These are phyloP conservation scores for Athene cunicularia DNA, from an alignment of 2,113 vertebrate species.

Conservation along the genomic window DNA sequence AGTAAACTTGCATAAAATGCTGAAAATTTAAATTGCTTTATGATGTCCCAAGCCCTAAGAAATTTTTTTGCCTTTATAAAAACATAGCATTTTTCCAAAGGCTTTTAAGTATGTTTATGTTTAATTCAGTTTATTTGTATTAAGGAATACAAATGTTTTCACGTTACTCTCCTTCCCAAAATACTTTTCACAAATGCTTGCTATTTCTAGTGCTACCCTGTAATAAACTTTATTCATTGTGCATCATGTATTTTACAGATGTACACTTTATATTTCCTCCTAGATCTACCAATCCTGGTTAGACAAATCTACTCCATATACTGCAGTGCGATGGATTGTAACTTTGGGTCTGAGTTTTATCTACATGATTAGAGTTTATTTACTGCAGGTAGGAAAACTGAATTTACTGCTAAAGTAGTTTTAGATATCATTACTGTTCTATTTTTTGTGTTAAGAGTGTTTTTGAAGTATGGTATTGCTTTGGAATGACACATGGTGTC, in stretches of 20 bases:
- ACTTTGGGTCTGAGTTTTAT: conserved; percentile 89
- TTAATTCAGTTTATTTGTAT: neutral
- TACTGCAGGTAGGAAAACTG: conserved; percentile 87
- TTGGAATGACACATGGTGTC: neutral
- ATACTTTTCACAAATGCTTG: neutral
- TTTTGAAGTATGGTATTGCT: neutral
- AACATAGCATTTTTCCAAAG: neutral
- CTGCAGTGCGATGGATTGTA: conserved; percentile 87
- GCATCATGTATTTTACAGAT: neutral
- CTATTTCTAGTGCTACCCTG: neutral
- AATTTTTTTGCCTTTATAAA: neutral
- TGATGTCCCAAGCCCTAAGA: neutral
- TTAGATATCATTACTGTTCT: neutral
- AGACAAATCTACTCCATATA: conserved; percentile 96
- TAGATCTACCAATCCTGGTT: conserved; percentile 98
- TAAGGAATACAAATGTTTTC: neutral
- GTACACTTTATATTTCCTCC: neutral
- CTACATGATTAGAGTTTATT: conserved; percentile 98
- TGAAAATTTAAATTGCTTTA: neutral
- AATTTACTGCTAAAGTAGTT: neutral
- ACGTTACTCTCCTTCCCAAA: neutral
- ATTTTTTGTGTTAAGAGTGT: neutral
- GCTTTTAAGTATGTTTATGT: neutral
- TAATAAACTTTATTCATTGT: neutral
- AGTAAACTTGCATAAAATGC: neutral